These are phyloP conservation scores for Parus major DNA, from an alignment of 2,113 vertebrate genomes.

Conservation along the genomic window DNA sequence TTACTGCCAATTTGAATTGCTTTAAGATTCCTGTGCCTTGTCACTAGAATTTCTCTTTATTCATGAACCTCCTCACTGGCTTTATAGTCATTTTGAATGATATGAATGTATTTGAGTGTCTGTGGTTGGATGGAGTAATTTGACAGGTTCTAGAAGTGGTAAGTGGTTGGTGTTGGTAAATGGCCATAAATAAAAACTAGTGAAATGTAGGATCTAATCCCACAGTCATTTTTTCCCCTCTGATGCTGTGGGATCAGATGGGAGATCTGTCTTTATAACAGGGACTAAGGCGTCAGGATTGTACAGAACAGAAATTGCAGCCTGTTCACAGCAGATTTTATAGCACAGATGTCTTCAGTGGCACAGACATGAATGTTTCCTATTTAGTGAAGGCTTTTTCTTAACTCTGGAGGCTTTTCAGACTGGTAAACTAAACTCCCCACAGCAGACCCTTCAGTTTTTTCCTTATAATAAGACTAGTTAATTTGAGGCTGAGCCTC, in stretches of 20 bases:
- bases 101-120: not conserved
- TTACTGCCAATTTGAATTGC: not conserved
- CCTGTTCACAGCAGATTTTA: constrained; percentile 20
- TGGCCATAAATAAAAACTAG: constrained; percentile 4
- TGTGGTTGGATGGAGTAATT: not conserved
- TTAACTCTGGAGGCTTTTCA: not conserved
- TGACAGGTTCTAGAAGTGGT: not conserved
- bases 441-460: not conserved
- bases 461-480: not conserved
- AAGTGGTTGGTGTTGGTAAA: not conserved
- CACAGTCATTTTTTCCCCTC: not conserved
- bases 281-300: not conserved
- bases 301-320: not conserved
- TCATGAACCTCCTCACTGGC: not conserved
- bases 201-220: not conserved
- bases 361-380: not conserved
- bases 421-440: not conserved
- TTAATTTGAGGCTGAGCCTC: not conserved
- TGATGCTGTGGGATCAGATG: not conserved
- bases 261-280: not conserved
- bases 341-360: not conserved
- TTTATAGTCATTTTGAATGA: not conserved
- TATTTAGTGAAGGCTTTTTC: not conserved
- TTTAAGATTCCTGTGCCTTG: not conserved
- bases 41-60: not conserved